Base-by-base conservation (phyloP, 2,797 vertebrate species). In the Notoglanidium macrostoma region DNA sequence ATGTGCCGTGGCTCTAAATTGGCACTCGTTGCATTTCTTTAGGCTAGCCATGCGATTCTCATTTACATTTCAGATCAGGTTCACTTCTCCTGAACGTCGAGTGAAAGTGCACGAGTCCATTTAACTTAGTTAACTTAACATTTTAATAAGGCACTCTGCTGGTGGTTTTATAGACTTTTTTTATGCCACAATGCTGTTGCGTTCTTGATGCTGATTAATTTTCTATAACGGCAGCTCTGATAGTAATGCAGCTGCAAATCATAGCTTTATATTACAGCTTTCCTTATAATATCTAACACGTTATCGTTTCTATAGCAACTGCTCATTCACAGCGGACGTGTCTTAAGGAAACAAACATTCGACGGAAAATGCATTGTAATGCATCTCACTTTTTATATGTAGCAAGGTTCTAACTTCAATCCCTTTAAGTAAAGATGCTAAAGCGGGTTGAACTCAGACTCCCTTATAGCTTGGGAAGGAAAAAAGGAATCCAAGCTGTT, bases 1-100 rank as follows among this genome's bases (percentile, higher is more conserved):
- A 84, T 87, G 85, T 85, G 86, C 87, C 86, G 91, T 87, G 89
- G 90, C 85, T 90, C 70, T 89, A 83, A 89, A 92, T 87, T 84
- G 89, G 89, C 88, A 86, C 91, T 26, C 68, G 79, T 82, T 10
- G 55, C 61, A 88, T 83, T 87, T 90, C 87, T 87, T 90, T 87
- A 88, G 81, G 76, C 82, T 55, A 67, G 59, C 23, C 72, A 35
- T 51, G 46, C 21, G 35, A 17, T 26, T 51, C 67, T 70, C 5
- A 87, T 87, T 87, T 84, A 77, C 65, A 84, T 78, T 57, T 78
- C 54, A 70, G 51, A 77, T 49, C 59, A 49, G 68, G 68, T 82
- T 81, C n/a, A 2, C 46, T 29, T 59, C n/a, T 46, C 12, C 57
- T 57, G 54, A 44, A 81, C 2, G 26, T 21, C 14, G 1, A 49